Evolutionary conservation across 2,888 invertebrate species (phyloP).

Genomic region (Dynastes hyllus): DNA sequence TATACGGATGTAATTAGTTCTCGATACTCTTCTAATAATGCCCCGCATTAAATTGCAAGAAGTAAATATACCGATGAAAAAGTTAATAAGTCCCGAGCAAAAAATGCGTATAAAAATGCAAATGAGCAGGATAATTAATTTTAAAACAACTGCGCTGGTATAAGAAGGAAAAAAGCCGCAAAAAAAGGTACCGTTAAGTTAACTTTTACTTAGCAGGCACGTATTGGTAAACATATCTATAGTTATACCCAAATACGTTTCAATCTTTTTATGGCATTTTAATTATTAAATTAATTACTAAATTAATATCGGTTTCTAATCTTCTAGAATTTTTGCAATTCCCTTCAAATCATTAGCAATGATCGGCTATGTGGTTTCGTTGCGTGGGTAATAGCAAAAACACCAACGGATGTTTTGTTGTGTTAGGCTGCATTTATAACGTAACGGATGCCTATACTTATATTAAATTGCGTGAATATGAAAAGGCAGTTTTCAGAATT

Average conservation of each 20-base stretch:
- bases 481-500: too few relatives aligned
- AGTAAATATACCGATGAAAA: background rate
- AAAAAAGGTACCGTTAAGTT: slow-evolving; percentile 25
- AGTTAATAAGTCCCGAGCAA: background rate
- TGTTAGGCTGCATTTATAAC: too few relatives aligned
- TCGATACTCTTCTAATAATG: background rate
- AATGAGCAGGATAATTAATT: slow-evolving; percentile 29
- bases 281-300: slow-evolving; percentile 11
- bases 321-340: background rate
- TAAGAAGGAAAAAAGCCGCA: slow-evolving; percentile 4
- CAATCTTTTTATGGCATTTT: background rate
- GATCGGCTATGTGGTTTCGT: too few relatives aligned
- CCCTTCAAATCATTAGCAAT: background rate
- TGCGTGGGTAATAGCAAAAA: too few relatives aligned
- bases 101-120: slow-evolving; percentile 22
- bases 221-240: background rate
- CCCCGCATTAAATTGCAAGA: background rate
- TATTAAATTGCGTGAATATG: too few relatives aligned
- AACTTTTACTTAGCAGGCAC: slow-evolving; percentile 12
- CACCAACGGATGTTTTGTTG: too few relatives aligned
- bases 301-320: slow-evolving; percentile 18
- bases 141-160: slow-evolving; percentile 21
- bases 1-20: background rate
- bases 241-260: too few relatives aligned
- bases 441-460: too few relatives aligned